phyloP scores from a whole-genome alignment of 2,113 vertebrate species.

The Gila orcuttii region DNA sequence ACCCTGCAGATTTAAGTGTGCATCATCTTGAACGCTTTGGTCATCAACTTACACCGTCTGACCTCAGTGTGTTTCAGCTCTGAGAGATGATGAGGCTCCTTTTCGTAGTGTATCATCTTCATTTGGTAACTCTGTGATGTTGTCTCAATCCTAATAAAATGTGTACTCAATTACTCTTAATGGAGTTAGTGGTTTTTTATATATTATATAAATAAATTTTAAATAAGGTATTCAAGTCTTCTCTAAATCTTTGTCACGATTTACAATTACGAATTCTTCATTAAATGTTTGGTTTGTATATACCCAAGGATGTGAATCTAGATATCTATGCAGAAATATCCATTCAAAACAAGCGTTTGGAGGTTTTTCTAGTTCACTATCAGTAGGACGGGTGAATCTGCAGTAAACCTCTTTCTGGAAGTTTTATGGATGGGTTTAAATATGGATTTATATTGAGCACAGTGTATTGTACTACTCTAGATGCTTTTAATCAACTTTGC shows the following conservation, averaged over 20 bases:
- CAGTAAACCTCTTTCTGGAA: neutral
- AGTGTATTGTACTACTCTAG: neutral
- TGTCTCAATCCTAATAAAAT: slow-evolving; percentile 78
- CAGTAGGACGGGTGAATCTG: neutral
- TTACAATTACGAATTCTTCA: too few species aligned
- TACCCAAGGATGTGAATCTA: neutral
- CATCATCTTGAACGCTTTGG: neutral
- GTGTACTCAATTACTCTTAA: slow-evolving; percentile 44
- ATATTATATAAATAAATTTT: neutral
- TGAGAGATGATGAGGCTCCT: slow-evolving; percentile 60
- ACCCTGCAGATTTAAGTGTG: neutral
- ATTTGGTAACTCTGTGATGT: slow-evolving; percentile 88
- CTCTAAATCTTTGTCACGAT: too few species aligned
- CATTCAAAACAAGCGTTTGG: neutral
- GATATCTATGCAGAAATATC: neutral
- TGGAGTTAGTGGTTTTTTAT: neutral
- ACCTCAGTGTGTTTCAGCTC: slow-evolving; percentile 34
- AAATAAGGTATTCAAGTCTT: too few species aligned
- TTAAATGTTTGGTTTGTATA: neutral
- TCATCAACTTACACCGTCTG: neutral
- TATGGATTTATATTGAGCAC: neutral
- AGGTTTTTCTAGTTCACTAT: neutral
- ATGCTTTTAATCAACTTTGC: neutral
- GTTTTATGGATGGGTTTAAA: neutral
- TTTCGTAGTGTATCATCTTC: slow-evolving; percentile 80